These are phyloP conservation scores for Ophion ellenae DNA, from an alignment of 2,888 invertebrate genomes.

Conservation along the genomic window DNA sequence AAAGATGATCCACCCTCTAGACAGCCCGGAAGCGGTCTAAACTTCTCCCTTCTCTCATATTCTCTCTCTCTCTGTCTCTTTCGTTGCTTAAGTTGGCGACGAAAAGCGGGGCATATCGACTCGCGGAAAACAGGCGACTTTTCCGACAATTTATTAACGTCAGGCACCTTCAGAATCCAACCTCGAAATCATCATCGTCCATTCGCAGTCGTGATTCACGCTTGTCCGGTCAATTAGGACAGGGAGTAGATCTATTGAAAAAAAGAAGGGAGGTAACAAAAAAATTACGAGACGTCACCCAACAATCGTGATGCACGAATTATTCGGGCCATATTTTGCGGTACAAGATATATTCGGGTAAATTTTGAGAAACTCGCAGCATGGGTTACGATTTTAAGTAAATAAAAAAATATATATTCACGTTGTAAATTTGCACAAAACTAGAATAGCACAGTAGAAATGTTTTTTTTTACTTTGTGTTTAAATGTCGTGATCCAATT, in stretches of 20 bases:
- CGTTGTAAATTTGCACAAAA: too few relatives aligned
- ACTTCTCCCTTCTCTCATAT: not conserved
- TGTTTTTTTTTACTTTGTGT: not conserved
- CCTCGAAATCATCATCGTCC: constrained; percentile 36
- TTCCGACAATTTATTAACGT: constrained; percentile 41
- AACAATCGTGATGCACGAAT: not conserved
- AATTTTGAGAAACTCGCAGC: not conserved
- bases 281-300: not conserved
- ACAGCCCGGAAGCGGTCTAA: constrained; percentile 43
- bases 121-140: constrained; percentile 25
- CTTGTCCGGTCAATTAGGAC: not conserved
- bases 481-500: not conserved
- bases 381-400: too few relatives aligned
- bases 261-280: not conserved
- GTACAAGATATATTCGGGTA: not conserved
- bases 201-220: not conserved
- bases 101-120: constrained; percentile 40
- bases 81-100: constrained; percentile 32
- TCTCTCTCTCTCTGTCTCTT: constrained; percentile 18
- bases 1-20: constrained; percentile 58
- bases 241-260: not conserved
- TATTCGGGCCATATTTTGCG: too few relatives aligned
- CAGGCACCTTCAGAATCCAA: constrained; percentile 40
- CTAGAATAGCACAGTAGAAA: too few relatives aligned
- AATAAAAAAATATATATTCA: too few relatives aligned